Conservation (phyloP, 2,888 invertebrate species). For the Chrysodeixis includens region DNA sequence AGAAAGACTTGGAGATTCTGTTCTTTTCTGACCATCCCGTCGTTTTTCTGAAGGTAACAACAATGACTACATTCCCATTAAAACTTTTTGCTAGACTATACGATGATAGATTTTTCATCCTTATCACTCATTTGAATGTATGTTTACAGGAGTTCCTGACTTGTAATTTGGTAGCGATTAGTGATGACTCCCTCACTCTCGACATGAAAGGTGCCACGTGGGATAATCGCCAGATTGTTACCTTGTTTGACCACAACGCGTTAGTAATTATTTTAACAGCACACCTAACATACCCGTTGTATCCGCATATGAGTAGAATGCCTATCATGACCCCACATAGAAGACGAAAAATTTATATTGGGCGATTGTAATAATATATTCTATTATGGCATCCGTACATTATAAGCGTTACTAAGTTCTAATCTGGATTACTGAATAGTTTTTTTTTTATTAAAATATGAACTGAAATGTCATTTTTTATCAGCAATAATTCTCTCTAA, state of each 20-base stretch:
- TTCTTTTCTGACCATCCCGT: constrained; percentile 77
- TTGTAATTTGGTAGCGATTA: constrained; percentile 73
- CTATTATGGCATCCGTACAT: too few species aligned
- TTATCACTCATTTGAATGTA: too few species aligned
- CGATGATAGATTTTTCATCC: too few species aligned
- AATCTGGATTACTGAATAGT: too few species aligned
- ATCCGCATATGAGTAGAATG: too few species aligned
- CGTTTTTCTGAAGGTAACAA: constrained; percentile 70
- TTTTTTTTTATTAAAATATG: too few species aligned
- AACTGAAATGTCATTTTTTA: too few species aligned
- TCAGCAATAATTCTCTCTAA: neutral
- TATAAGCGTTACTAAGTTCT: too few species aligned
- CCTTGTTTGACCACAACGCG: constrained; percentile 77
- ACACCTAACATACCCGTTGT: too few species aligned
- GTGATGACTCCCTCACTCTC: constrained; percentile 74
- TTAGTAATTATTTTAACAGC: constrained; percentile 47
- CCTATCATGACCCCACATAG: too few species aligned
- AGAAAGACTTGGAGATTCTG: constrained; percentile 83
- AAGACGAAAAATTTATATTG: too few species aligned
- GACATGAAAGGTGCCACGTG: constrained; percentile 80
- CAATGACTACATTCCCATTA: neutral
- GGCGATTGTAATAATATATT: too few species aligned
- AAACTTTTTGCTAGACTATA: neutral
- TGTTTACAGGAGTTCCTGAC: constrained; percentile 74
- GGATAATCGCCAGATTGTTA: constrained; percentile 84